These are phyloP conservation scores for Gallinago stenura DNA, from an alignment of 2,797 vertebrate species.

Conservation along the genomic window DNA sequence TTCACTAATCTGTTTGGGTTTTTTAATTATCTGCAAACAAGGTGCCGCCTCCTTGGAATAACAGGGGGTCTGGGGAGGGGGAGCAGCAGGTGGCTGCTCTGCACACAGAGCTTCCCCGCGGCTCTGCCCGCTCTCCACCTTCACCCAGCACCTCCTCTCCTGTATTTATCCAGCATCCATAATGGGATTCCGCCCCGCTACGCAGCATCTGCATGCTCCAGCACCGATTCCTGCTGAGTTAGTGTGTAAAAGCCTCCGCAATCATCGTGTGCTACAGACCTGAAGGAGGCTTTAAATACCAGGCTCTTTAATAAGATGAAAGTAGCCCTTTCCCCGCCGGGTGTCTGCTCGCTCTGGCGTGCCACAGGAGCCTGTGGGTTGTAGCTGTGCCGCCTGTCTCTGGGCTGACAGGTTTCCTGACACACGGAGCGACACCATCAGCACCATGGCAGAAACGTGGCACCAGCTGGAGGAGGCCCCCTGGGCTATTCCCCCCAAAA, in stretches of 20 bases:
- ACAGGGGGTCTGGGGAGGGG: background rate
- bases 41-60: background rate
- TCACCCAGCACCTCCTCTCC: background rate
- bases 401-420: constrained; percentile 11
- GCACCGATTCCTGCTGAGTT: background rate
- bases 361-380: background rate
- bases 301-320: background rate
- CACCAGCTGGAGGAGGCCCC: background rate
- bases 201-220: background rate
- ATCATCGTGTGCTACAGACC: background rate
- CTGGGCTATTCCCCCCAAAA: background rate
- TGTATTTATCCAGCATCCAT: background rate
- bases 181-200: background rate
- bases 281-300: background rate
- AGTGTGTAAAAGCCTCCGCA: background rate
- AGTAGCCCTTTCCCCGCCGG: background rate
- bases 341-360: background rate
- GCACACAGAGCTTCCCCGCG: background rate
- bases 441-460: background rate
- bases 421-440: background rate
- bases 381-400: background rate
- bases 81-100: background rate
- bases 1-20: background rate
- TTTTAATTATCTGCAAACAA: constrained; percentile 32
- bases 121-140: accelerated